These are phyloP conservation scores for Graptemys geographica DNA, from an alignment of 2,797 vertebrate genomes.

Conservation along the genomic window DNA sequence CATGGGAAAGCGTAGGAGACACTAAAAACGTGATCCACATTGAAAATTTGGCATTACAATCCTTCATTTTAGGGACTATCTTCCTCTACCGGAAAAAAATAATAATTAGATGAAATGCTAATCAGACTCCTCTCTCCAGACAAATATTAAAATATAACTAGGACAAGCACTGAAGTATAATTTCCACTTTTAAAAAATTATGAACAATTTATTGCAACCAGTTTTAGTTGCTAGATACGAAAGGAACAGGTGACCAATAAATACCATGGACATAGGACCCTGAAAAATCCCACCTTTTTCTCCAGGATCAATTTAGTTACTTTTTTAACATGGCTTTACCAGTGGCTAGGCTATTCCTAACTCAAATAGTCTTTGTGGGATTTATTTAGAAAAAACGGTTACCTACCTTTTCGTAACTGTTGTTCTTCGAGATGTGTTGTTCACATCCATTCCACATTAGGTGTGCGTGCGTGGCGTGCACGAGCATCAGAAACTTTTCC, in stretches of 20 bases:
- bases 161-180: neutral
- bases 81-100: neutral
- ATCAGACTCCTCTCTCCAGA: neutral
- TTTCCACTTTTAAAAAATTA: neutral
- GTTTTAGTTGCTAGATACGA: rapidly evolving
- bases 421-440: no score
- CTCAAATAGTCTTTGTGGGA: no score
- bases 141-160: neutral
- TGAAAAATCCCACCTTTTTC: neutral
- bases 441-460: no score
- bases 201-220: neutral
- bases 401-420: no score
- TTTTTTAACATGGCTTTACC: no score
- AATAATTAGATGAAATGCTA: neutral
- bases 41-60: neutral
- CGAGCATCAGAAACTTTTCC: no score
- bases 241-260: neutral
- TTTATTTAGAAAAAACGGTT: no score
- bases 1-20: neutral
- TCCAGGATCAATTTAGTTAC: neutral
- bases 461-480: no score
- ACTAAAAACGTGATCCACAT: neutral
- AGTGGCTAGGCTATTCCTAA: no score
- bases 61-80: neutral
- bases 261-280: neutral